Evolutionary conservation across 2,797 vertebrate genomes (phyloP).

Genomic region (Intellagama lesueurii): DNA sequence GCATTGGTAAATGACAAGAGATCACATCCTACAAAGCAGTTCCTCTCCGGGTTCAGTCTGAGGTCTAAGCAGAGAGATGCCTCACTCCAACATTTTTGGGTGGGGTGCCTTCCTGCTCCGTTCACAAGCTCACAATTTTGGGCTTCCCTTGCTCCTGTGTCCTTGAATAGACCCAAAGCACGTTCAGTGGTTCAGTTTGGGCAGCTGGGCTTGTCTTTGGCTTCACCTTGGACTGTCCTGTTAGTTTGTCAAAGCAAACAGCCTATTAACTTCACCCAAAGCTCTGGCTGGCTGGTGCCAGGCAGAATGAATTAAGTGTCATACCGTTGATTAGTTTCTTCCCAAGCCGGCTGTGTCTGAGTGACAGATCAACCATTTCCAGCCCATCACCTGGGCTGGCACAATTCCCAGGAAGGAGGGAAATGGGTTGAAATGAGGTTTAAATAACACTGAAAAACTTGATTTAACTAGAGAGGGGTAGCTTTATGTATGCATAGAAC

Average conservation of each 20-base stretch:
- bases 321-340: not conserved
- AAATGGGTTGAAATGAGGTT: conserved; percentile 51
- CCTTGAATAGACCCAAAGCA: not conserved
- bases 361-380: conserved; percentile 2
- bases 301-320: fast-evolving
- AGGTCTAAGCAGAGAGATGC: no score
- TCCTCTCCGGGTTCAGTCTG: no score
- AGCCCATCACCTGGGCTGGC: conserved; percentile 37
- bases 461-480: not conserved
- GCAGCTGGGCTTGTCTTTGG: conserved; percentile 24
- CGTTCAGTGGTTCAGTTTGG: not conserved
- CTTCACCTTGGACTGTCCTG: not conserved
- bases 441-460: conserved; percentile 18
- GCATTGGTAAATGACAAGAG: no score
- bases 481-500: not conserved
- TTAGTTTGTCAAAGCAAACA: not conserved
- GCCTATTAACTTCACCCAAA: not conserved
- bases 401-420: conserved; percentile 35
- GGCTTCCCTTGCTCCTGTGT: not conserved
- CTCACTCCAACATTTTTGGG: no score
- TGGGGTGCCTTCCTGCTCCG: no score
- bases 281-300: conserved; percentile 15
- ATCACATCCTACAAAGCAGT: no score
- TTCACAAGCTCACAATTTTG: no score
- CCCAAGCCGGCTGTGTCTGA: conserved; percentile 17